These are phyloP conservation scores for Echeneis naucrates DNA, from an alignment of 2,797 vertebrate genomes.

Conservation along the genomic window DNA sequence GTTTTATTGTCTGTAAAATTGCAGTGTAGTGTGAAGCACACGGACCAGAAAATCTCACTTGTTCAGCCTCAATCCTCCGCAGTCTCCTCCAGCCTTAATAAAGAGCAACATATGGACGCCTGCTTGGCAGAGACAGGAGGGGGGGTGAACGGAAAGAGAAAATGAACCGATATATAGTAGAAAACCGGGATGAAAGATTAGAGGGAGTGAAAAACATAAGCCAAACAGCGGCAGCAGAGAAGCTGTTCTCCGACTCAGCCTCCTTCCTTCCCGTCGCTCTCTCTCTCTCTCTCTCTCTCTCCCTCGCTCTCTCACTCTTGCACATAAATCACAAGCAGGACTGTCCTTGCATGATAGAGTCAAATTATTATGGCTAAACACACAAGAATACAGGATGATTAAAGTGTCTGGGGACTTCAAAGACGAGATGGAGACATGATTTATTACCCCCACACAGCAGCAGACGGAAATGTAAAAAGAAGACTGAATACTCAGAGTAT, in stretches of 20 bases:
- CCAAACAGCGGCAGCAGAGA: conserved; percentile 8
- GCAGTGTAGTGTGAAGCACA: background rate
- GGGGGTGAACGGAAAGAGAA: conserved; percentile 27
- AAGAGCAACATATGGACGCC: conserved; percentile 31
- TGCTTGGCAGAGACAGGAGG: conserved; percentile 5
- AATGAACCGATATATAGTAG: conserved; percentile 48
- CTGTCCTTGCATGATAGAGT: conserved; percentile 82
- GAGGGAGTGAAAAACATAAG: conserved; percentile 49
- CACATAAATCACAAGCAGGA: conserved; percentile 80
- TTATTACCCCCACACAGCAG: conserved; percentile 61
- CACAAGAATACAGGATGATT: conserved; percentile 81
- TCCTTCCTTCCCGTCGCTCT: conserved; percentile 35
- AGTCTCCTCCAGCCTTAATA: conserved; percentile 27
- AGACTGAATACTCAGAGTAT: conserved; percentile 27
- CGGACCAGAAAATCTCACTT: background rate
- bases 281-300: conserved; percentile 38
- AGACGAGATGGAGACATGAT: conserved; percentile 67
- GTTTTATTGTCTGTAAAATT: background rate
- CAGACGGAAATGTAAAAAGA: conserved; percentile 50
- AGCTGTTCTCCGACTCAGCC: conserved; percentile 36
- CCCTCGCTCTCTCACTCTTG: conserved; percentile 38
- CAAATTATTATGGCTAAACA: conserved; percentile 84
- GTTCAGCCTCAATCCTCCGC: background rate
- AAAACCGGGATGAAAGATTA: conserved; percentile 45
- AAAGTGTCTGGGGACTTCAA: conserved; percentile 74